Base-by-base conservation (phyloP, 2,113 vertebrate genomes). In the Ailuropoda melanoleuca region DNA sequence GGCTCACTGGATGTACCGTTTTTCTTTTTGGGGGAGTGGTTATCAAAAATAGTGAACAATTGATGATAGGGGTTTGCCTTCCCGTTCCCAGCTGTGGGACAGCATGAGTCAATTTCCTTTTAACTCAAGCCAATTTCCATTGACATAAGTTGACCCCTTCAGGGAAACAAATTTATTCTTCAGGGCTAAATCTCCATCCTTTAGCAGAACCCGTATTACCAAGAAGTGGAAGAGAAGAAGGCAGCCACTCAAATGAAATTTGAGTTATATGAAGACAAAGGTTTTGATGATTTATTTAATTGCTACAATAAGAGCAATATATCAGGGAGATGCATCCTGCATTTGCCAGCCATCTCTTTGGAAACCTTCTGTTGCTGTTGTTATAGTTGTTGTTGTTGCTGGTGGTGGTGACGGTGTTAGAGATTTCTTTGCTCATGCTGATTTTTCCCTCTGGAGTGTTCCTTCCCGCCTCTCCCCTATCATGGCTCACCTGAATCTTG, bases 191-290 rank as follows among this genome's bases (percentile, higher is more conserved):
- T 68, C 29, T 83, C 50, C 43, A 62, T 77, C 9, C 21, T 88
- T 88, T 50, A 21, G 39, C 34, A 95, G 66, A 91, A 75, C 3
- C 11, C 58, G 2, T 37, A 26, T 29, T 39, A 84, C 39, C 46
- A 80, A 56, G 53, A 88, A 96, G 39, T 24, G 26, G 6, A 77
- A 72, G 66, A 62, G 68, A 86, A 50, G 34, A 68, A 70, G 43
- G 48, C 53, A 86, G 7, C 55, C 83, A 58, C 18, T 53, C 60
- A 68, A 75, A 48, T 46, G 18, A 92, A 58, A 34, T 83, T 39
- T n/a, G 50, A 77, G 29, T 68, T 48, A 39, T 56, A n/a, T n/a
- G 46, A 92, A 39, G 68, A 84, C 37, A 21, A 53, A 55, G 18
- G 23, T 48, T 43, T 70, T 74, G 39, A 68, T 58, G 26, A 43